A percentile compares a stretch with the other conserved stretches of the same genome.
These are phyloP conservation scores for Channa striata DNA, from an alignment of 2,797 vertebrate species.

Conservation along the genomic window DNA sequence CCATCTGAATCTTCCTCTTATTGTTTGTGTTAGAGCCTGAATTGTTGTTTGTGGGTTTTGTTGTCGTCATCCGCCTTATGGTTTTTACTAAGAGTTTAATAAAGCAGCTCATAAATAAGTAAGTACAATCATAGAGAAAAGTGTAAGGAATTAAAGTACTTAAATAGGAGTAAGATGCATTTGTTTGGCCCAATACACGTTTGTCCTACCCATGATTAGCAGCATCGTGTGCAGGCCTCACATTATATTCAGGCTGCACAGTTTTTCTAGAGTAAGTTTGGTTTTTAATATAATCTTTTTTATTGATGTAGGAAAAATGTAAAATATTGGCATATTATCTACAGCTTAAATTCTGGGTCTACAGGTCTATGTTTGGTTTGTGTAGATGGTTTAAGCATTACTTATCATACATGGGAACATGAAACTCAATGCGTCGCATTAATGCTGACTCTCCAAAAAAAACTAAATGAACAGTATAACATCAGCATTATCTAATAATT, in stretches of 20 bases:
- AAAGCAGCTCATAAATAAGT: neutral
- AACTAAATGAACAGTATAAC: no score
- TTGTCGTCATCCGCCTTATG: neutral
- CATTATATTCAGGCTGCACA: neutral
- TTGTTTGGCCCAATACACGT: constrained; percentile 7
- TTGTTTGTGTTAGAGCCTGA: neutral
- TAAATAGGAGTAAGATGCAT: neutral
- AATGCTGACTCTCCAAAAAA: no score
- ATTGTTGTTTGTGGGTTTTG: neutral
- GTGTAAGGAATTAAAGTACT: neutral
- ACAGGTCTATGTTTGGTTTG: no score
- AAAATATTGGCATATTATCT: neutral
- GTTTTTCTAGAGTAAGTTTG: neutral
- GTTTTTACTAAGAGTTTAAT: neutral
- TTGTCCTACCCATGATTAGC: no score
- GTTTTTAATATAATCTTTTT: no score
- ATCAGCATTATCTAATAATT: no score
- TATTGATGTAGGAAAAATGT: neutral
- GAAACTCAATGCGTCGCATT: no score
- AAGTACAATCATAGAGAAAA: no score
- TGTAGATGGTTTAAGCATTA: no score
- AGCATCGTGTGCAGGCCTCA: no score
- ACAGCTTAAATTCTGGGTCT: no score
- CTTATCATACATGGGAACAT: no score
- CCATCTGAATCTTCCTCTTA: constrained; percentile 3